Evolutionary conservation across 2,797 vertebrate genomes (phyloP).

Genomic region (Platyrinchus mystaceus): DNA sequence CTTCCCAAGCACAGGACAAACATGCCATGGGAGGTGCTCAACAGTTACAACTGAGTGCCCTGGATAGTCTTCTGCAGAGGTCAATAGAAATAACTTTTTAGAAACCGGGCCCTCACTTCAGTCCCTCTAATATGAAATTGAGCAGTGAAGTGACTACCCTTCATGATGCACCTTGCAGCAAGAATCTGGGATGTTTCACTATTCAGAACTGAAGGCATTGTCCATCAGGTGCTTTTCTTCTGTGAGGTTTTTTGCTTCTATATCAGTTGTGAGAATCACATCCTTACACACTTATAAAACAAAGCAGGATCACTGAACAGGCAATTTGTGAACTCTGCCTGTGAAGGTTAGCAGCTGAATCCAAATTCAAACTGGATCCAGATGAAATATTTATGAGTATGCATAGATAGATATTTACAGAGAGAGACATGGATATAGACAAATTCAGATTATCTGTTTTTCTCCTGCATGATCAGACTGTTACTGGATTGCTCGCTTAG

Average conservation of each 20-base stretch:
- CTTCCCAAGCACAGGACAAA: not conserved
- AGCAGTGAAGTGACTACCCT: not conserved
- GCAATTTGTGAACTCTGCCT: constrained; percentile 64
- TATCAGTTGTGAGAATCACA: not conserved
- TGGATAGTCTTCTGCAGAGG: constrained; percentile 10
- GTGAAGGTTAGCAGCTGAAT: constrained; percentile 53
- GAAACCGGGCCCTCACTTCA: not conserved
- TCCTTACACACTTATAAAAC: constrained; percentile 45
- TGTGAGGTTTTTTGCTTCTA: not conserved
- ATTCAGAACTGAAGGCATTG: constrained; percentile 1
- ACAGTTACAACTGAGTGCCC: not conserved
- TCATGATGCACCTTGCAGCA: not conserved
- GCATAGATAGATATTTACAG: constrained; percentile 67
- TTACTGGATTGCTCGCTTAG: constrained; percentile 57
- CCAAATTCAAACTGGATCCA: constrained; percentile 58
- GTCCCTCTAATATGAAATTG: not conserved
- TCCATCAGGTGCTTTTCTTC: not conserved
- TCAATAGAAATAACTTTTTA: not conserved
- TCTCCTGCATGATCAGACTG: constrained; percentile 52
- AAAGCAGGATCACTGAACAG: constrained; percentile 55
- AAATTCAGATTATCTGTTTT: constrained; percentile 65
- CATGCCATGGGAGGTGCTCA: not conserved
- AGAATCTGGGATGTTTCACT: not conserved
- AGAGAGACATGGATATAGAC: constrained; percentile 54
- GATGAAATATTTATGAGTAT: constrained; percentile 72